These are phyloP conservation scores for Hyaena hyaena DNA, from an alignment of 2,113 vertebrate species.

Conservation along the genomic window DNA sequence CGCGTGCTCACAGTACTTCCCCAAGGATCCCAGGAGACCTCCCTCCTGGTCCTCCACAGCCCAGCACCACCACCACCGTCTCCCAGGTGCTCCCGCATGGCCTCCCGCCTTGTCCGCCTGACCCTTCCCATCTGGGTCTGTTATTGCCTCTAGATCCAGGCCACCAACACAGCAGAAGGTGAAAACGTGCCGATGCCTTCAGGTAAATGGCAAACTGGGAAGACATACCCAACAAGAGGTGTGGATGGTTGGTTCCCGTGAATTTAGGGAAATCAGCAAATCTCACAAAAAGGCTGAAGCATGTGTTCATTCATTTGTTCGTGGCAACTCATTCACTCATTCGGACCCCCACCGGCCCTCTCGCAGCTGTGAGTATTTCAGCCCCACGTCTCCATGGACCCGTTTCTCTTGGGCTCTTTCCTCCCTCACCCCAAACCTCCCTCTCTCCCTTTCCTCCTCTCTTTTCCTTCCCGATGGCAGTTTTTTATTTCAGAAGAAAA, in stretches of 20 bases:
- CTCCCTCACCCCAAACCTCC: slow-evolving; percentile 68
- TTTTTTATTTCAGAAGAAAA: slow-evolving; percentile 90
- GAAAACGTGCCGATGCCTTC: background rate
- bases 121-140: too few relatives aligned
- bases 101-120: background rate
- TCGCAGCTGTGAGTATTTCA: background rate
- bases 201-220: accelerated
- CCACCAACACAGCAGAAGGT: background rate
- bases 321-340: accelerated
- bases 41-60: too few relatives aligned
- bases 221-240: background rate
- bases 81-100: accelerated
- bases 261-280: background rate
- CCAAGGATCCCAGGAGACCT: accelerated
- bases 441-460: slow-evolving; percentile 75
- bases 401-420: slow-evolving; percentile 71
- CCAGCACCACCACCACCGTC: accelerated
- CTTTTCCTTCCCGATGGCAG: slow-evolving; percentile 87
- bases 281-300: background rate
- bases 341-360: accelerated
- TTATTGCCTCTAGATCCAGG: background rate
- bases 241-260: background rate
- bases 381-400: slow-evolving; percentile 70
- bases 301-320: accelerated
- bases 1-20: accelerated